Base-by-base conservation (phyloP, 2,888 invertebrate species). In the Drosophila longiperda region DNA sequence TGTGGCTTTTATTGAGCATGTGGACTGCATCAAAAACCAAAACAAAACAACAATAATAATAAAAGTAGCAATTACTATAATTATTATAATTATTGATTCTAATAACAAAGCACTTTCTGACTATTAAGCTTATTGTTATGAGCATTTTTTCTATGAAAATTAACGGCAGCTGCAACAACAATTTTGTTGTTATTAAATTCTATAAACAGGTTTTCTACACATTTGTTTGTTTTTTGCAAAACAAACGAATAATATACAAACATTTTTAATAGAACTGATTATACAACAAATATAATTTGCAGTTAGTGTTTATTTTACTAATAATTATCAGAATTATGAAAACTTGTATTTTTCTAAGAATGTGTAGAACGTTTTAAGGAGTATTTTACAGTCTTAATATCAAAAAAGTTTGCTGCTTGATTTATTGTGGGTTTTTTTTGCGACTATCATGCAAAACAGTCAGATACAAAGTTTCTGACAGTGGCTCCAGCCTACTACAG, bases 41-140 rank as follows among this genome's bases (percentile, higher is more conserved):
- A 15, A 23, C 45, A 42, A 26, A 53, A 42, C 15, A 40, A 40
- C n/a, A 57, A 62, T 29, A 38, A 62, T 53, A 64, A 60, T 69
- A 65, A 58, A 62, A 66, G 34, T 52, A 50, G 23, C 59, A 69
- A 81, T 78, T 74, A 57, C 60, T 32, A 72, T 76, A 76, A 87
- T 83, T 87, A 78, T 73, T 42, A 70, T 72, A 84, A 82, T 76
- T 70, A 73, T 79, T 66, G 69, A 62, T 54, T 75, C 66, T 49
- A 66, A 79, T 71, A 71, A 54, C 58, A 68, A 67, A 66, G 29
- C 36, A 61, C 40, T 61, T 50, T 61, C 57, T n/a, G 53, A 38
- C 57, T 58, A 60, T 73, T 75, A 48, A 26, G 59, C 40, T 73
- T 67, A 58, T 60, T 63, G 34, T 53, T 68, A 59, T 38, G 45